Percentiles rank a stretch among this genome's conserved stretches.
Evolutionary conservation across 2,888 invertebrate species (phyloP).

Genomic region (Arrhopalites spinosus): DNA sequence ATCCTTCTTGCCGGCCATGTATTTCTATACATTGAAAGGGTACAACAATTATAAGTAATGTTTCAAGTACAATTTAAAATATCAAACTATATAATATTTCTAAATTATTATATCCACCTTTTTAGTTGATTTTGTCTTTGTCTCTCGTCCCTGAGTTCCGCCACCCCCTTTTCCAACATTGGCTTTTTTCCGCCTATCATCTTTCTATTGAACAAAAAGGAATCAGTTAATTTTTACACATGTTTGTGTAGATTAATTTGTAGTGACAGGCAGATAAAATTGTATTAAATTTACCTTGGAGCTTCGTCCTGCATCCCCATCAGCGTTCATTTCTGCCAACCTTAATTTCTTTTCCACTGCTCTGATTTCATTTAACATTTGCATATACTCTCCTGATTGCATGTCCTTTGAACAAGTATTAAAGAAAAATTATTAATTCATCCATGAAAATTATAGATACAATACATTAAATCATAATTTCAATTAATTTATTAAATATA

Average conservation of each 20-base stretch:
- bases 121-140: constrained; percentile 91
- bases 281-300: constrained; percentile 35
- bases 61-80: neutral
- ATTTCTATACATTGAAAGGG: constrained; percentile 41
- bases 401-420: constrained; percentile 51
- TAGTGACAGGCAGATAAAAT: neutral
- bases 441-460: neutral
- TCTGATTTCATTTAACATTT: constrained; percentile 48
- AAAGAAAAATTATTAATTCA: no score
- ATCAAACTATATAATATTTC: no score
- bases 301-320: constrained; percentile 41
- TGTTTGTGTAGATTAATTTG: neutral
- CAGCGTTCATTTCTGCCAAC: constrained; percentile 44
- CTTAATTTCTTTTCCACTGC: constrained; percentile 50
- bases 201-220: constrained; percentile 67
- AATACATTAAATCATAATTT: neutral
- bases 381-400: constrained; percentile 48
- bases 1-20: constrained; percentile 59
- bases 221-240: neutral
- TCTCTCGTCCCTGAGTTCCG: constrained; percentile 90
- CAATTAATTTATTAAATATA: neutral
- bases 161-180: constrained; percentile 86
- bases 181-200: constrained; percentile 87
- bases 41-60: neutral
- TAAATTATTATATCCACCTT: constrained; percentile 64